Conservation (phyloP, 2,113 vertebrate species). For the Anolis sagrei region DNA sequence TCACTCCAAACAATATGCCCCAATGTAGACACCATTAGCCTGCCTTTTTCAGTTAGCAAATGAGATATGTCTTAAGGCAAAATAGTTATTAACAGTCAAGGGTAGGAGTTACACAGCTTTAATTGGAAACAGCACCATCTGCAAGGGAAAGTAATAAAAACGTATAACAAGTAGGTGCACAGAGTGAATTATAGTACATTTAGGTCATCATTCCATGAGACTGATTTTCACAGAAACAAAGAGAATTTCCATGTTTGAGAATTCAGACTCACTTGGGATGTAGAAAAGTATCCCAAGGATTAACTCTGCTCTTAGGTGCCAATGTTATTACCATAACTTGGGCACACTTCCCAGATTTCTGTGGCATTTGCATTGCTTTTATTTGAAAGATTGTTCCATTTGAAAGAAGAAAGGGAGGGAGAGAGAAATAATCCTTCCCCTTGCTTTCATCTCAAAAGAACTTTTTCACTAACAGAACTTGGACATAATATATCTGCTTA, state of each 20-base stretch:
- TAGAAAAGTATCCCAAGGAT: slow-evolving; percentile 45
- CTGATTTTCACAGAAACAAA: slow-evolving; percentile 50
- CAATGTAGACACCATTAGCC: slow-evolving; percentile 80
- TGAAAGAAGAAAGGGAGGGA: not conserved
- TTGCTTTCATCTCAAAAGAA: slow-evolving; percentile 16
- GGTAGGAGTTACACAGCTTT: slow-evolving; percentile 73
- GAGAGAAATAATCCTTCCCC: slow-evolving; percentile 42
- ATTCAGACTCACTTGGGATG: slow-evolving; percentile 37
- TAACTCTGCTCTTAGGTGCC: slow-evolving; percentile 45
- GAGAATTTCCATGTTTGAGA: slow-evolving; percentile 42
- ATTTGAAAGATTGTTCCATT: slow-evolving; percentile 49
- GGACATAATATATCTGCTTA: slow-evolving; percentile 46
- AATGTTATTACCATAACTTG: slow-evolving; percentile 23
- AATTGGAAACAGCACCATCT: slow-evolving; percentile 83
- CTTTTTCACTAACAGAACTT: slow-evolving; percentile 52
- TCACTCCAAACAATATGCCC: slow-evolving; percentile 83
- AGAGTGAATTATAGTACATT: slow-evolving; percentile 48
- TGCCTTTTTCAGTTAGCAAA: slow-evolving; percentile 81
- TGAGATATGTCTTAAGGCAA: slow-evolving; percentile 77
- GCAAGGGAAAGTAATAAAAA: slow-evolving; percentile 69
- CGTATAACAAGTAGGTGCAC: slow-evolving; percentile 52
- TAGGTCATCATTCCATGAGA: slow-evolving; percentile 48
- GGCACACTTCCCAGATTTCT: slow-evolving; percentile 52
- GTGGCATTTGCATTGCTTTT: slow-evolving; percentile 52
- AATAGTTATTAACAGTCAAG: slow-evolving; percentile 79